These are phyloP conservation scores for Platyrinchus mystaceus DNA, from an alignment of 2,797 vertebrate species.

Conservation along the genomic window DNA sequence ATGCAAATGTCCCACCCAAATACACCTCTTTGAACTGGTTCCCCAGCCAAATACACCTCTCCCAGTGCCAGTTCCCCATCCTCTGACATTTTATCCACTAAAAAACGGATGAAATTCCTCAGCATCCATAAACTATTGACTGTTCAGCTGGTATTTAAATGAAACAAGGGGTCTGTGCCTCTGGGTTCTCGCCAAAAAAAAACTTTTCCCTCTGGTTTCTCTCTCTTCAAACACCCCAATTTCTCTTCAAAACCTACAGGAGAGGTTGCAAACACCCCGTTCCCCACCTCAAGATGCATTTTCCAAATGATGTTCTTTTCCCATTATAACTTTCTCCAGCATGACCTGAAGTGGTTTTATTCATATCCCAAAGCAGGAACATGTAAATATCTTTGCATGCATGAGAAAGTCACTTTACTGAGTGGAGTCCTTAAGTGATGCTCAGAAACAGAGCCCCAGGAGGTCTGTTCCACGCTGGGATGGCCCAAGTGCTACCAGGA, in stretches of 20 bases:
- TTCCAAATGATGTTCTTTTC: not conserved
- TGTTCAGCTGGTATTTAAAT: not conserved
- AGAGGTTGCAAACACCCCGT: not conserved
- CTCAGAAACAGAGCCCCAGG: not conserved
- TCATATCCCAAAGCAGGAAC: not conserved
- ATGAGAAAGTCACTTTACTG: not conserved
- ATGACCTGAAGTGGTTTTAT: not conserved
- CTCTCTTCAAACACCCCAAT: not conserved
- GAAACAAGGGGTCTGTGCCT: not conserved
- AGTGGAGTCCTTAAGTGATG: accelerated
- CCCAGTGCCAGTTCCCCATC: accelerated
- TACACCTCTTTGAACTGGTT: not conserved
- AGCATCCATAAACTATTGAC: not conserved
- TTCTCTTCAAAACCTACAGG: not conserved
- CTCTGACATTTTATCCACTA: not conserved
- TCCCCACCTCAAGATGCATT: not conserved
- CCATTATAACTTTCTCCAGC: not conserved
- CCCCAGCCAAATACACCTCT: not conserved
- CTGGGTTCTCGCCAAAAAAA: not conserved
- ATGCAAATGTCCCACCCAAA: not conserved
- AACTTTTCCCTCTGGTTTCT: not conserved
- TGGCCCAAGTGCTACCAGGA: not conserved
- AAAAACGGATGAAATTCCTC: not conserved
- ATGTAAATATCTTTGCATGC: not conserved
- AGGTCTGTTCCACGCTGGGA: not conserved